These are phyloP conservation scores for Rhyacophila evoluta DNA, from an alignment of 2,888 invertebrate species.

Conservation along the genomic window DNA sequence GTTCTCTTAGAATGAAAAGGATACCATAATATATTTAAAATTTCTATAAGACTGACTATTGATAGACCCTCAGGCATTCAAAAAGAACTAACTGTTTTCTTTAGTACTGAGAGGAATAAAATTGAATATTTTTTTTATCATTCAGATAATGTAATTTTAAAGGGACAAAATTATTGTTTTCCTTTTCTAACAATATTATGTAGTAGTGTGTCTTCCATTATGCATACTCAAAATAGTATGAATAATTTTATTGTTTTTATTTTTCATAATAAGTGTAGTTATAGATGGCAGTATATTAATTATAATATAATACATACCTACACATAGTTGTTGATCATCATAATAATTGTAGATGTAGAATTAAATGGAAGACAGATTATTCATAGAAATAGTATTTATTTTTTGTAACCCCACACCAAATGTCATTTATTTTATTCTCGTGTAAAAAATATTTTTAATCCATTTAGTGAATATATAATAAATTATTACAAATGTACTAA, in stretches of 20 bases:
- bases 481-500: too few species aligned
- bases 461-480: too few species aligned
- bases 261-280: not conserved
- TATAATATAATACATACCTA: not conserved
- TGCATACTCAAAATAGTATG: not conserved
- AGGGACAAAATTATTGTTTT: not conserved
- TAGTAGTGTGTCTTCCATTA: conserved; percentile 16
- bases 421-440: not conserved
- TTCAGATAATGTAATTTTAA: not conserved
- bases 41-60: not conserved
- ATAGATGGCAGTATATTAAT: not conserved
- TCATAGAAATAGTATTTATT: not conserved
- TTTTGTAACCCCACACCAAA: not conserved
- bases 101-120: not conserved
- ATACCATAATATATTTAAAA: conserved; percentile 14
- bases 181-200: conserved; percentile 11
- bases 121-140: not conserved
- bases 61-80: not conserved
- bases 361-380: not conserved
- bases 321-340: not conserved
- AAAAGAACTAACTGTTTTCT: not conserved
- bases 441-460: too few species aligned
- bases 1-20: not conserved
- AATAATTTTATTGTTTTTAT: not conserved
- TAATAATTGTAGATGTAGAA: not conserved